phyloP scores from a whole-genome alignment of 2,113 vertebrate species.

The Rhea pennata region DNA sequence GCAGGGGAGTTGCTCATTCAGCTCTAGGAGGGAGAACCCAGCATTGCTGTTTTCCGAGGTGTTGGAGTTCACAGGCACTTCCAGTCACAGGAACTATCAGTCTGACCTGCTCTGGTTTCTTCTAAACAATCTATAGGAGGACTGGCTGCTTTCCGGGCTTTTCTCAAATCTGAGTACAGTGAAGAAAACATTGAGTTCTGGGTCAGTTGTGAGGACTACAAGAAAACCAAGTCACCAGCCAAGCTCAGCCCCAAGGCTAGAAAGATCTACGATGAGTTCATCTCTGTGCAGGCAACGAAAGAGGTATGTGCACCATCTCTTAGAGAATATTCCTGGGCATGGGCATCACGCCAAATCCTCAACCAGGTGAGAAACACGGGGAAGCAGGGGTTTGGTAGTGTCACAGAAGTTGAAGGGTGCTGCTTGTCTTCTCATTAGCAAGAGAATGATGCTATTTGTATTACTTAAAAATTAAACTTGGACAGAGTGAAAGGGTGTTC shows the following conservation, averaged over 20 bases:
- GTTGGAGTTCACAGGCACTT: fast-evolving
- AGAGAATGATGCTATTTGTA: not conserved
- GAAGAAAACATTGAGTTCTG: conserved; percentile 95
- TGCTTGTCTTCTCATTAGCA: not conserved
- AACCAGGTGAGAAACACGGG: not conserved
- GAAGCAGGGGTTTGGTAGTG: not conserved
- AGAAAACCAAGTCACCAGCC: conserved; percentile 76
- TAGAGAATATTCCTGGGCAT: not conserved
- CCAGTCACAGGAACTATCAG: not conserved
- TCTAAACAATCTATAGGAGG: conserved; percentile 76
- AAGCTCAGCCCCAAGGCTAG: conserved; percentile 82
- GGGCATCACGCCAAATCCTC: not conserved
- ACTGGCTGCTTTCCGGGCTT: conserved; percentile 83
- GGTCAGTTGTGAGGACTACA: conserved; percentile 90
- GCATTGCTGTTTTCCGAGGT: not conserved
- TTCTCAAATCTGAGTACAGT: conserved; percentile 91
- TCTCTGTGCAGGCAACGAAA: conserved; percentile 85
- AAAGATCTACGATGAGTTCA: conserved; percentile 87
- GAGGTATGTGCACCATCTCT: conserved; percentile 79
- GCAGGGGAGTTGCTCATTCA: not conserved
- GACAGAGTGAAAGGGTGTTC: not conserved
- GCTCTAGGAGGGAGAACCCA: not conserved
- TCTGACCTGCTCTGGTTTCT: not conserved
- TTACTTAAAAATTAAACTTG: not conserved
- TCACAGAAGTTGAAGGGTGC: not conserved